These are phyloP conservation scores for Acrossocheilus fasciatus DNA, from an alignment of 2,797 vertebrate genomes.

Conservation along the genomic window DNA sequence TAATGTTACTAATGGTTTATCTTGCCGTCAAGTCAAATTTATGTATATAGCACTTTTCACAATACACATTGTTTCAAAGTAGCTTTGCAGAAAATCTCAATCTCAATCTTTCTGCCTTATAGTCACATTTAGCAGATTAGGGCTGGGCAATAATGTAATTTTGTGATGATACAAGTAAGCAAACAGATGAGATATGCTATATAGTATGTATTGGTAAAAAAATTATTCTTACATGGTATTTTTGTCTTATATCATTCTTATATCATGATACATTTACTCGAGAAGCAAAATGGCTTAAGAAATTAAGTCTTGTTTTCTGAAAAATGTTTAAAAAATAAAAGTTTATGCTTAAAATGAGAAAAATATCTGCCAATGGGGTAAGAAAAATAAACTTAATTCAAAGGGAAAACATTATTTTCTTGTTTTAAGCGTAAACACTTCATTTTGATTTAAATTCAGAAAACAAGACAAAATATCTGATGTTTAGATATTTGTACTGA, in stretches of 20 bases:
- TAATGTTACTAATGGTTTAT: neutral
- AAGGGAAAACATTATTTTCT: neutral
- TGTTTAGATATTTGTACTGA: neutral
- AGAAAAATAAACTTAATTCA: neutral
- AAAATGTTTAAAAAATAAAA: neutral
- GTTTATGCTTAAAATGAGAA: too few species aligned
- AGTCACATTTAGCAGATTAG: neutral
- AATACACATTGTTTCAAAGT: neutral
- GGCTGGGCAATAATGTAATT: neutral
- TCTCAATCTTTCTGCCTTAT: neutral
- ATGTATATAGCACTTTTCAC: neutral
- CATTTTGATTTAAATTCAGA: neutral
- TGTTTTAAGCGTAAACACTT: neutral
- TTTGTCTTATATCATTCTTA: neutral
- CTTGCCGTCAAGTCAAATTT: neutral
- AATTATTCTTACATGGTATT: neutral
- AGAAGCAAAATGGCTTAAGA: too few species aligned
- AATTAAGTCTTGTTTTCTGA: neutral
- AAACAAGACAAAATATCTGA: neutral
- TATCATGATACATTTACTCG: too few species aligned
- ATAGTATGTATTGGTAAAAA: neutral
- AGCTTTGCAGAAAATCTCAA: neutral
- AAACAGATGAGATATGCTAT: neutral
- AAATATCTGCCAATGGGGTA: neutral
- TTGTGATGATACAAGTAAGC: neutral